These are phyloP conservation scores for Melopsittacus undulatus DNA, from an alignment of 2,797 vertebrate genomes.

Conservation along the genomic window DNA sequence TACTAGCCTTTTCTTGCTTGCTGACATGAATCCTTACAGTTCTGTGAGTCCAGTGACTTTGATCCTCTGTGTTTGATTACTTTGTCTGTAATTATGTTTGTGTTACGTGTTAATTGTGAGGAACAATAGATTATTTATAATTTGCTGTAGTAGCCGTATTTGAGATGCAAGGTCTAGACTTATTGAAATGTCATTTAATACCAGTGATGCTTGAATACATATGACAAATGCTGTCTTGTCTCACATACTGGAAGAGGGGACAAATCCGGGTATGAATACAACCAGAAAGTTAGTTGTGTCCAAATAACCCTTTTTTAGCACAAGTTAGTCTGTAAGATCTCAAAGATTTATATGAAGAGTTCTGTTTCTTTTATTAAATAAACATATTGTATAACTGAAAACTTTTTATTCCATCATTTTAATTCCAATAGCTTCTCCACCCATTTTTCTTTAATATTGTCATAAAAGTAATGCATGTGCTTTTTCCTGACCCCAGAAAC, in stretches of 20 bases:
- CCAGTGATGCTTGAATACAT: neutral
- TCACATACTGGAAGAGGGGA: neutral
- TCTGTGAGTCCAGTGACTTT: neutral
- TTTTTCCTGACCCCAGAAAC: neutral
- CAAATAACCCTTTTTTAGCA: neutral
- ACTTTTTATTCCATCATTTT: neutral
- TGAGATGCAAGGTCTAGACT: neutral
- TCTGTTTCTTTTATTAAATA: neutral
- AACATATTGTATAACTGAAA: neutral
- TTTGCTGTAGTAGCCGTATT: neutral
- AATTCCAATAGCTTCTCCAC: neutral
- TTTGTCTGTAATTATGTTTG: neutral
- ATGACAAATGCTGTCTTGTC: neutral
- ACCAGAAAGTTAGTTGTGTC: neutral
- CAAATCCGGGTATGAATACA: neutral
- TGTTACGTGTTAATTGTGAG: neutral
- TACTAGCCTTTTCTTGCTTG: neutral
- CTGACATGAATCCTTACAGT: neutral
- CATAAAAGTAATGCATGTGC: neutral
- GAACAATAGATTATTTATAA: neutral
- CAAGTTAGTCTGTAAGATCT: neutral
- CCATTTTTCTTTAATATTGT: neutral
- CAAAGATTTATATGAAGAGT: neutral
- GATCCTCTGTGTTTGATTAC: neutral
- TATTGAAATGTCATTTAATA: neutral